A percentile compares a stretch with the other conserved stretches of the same genome.
These are phyloP conservation scores for Phragmatobia fuliginosa DNA, from an alignment of 2,888 invertebrate genomes.

Conservation along the genomic window DNA sequence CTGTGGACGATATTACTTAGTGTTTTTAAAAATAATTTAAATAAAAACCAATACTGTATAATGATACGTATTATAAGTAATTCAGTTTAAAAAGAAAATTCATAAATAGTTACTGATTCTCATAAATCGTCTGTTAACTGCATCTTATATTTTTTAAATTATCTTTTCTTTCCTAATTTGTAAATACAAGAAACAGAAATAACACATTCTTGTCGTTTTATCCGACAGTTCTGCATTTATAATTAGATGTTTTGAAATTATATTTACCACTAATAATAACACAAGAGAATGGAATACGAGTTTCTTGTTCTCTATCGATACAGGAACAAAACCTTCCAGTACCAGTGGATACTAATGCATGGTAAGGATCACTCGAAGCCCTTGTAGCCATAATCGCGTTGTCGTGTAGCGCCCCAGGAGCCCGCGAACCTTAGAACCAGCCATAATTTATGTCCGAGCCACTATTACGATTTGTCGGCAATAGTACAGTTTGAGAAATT, in stretches of 20 bases:
- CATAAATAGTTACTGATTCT: background rate
- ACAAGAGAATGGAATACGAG: slow-evolving; percentile 5
- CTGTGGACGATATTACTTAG: too few relatives aligned
- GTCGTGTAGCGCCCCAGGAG: slow-evolving; percentile 76
- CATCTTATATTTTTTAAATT: background rate
- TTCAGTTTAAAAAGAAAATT: too few relatives aligned
- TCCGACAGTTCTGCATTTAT: background rate
- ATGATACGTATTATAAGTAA: too few relatives aligned
- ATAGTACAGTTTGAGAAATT: slow-evolving; percentile 48
- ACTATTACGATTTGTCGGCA: slow-evolving; percentile 74
- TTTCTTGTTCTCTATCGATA: slow-evolving; percentile 6
- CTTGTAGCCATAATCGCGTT: slow-evolving; percentile 68
- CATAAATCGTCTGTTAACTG: background rate
- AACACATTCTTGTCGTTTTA: background rate
- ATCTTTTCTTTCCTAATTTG: background rate
- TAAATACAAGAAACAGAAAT: background rate
- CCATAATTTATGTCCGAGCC: slow-evolving; percentile 62
- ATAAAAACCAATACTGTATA: background rate
- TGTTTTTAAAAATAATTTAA: background rate
- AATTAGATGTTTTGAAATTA: background rate
- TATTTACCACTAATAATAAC: background rate
- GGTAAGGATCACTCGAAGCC: slow-evolving; percentile 34
- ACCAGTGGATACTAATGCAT: slow-evolving; percentile 26
- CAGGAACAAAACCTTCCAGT: slow-evolving; percentile 15
- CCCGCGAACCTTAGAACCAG: slow-evolving; percentile 60